Base-by-base conservation (phyloP, 2,888 invertebrate species). In the Prosopocoilus inquinatus region DNA sequence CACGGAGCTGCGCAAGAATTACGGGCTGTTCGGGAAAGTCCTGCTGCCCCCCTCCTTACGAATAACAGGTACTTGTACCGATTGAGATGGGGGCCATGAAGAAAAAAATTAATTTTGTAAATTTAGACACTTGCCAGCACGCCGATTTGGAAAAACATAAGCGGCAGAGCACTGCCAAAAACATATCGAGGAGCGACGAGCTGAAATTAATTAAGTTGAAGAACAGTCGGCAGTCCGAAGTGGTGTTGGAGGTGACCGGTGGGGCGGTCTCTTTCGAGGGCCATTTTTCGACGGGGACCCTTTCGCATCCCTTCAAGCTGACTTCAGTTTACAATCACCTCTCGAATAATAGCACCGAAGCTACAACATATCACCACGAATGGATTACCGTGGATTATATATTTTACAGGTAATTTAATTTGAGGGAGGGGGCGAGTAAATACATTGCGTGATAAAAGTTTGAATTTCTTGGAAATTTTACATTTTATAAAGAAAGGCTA, bases 321-420 rank as follows among this genome's bases (percentile, higher is more conserved):
- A 70, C 76, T 32, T 91, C 92, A 2, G 88, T 85, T 0, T 93
- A 93, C 72, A 71, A 79, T 28, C 85, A 86, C 66, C 67, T 66
- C 33, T 77, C 79, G 50, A 57, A 65, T n/a, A 53, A 65, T 0
- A 74, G 77, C 44, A 55, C 51, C 0, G 88, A 87, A 69, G 90
- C 86, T 0, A 90, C 94, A 3, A 93, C 94, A 0, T 84, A 81
- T 72, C 95, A 95, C 68, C 78, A 84, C 47, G 71, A 77, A 44
- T 91, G 91, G 89, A 76, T 87, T 50, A 89, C 87, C 0, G 95
- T 96, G 0, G 96, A 97, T 78, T 96, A 95, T 71, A 94, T 97
- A 58, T 94, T 95, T 75, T 94, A 90, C 65, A 87, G 86, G 84
- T 86, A 77, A 56, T 34, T 53, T 20, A 20, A 36, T 47, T 55